phyloP scores from a whole-genome alignment of 1,140 invertebrate genomes.

The Drosophila miranda region DNA sequence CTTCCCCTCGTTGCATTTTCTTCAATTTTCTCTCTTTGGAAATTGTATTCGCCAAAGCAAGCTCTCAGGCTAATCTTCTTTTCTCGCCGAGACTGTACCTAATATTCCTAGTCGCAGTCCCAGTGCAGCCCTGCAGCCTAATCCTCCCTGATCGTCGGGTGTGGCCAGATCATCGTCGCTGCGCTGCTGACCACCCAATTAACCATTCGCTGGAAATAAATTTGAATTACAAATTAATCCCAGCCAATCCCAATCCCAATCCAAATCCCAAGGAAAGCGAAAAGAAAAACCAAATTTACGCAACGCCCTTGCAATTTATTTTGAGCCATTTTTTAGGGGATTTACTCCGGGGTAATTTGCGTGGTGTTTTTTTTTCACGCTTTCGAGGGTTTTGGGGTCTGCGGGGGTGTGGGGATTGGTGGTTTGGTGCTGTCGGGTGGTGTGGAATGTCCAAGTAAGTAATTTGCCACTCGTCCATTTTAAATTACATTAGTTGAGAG shows the following conservation, averaged over 20 bases:
- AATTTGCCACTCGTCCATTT: slow-evolving; percentile 79
- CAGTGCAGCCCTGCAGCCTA: too few species aligned
- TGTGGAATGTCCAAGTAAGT: slow-evolving; percentile 61
- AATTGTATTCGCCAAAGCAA: too few species aligned
- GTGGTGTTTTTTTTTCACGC: slow-evolving; percentile 27
- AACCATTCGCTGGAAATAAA: slow-evolving; percentile 47
- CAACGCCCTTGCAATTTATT: slow-evolving; percentile 73
- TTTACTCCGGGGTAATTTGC: slow-evolving; percentile 64
- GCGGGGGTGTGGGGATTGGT: background rate
- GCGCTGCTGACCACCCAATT: slow-evolving; percentile 26
- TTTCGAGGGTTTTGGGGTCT: slow-evolving; percentile 1
- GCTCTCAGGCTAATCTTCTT: too few species aligned
- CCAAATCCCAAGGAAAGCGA: slow-evolving; percentile 2
- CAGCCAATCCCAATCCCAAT: slow-evolving; percentile 34
- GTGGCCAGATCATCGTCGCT: slow-evolving; percentile 28
- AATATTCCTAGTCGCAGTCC: too few species aligned
- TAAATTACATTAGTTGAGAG: slow-evolving; percentile 74
- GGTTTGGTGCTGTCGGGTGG: slow-evolving; percentile 2
- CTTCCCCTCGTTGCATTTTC: too few species aligned
- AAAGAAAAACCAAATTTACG: slow-evolving; percentile 65
- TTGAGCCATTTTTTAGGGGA: slow-evolving; percentile 66
- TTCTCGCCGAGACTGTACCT: too few species aligned
- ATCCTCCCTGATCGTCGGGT: slow-evolving; percentile 11
- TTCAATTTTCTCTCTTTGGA: too few species aligned
- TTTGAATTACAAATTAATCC: slow-evolving; percentile 78